Base-by-base conservation (phyloP, 2,113 vertebrate species). In the Bufo bufo region DNA sequence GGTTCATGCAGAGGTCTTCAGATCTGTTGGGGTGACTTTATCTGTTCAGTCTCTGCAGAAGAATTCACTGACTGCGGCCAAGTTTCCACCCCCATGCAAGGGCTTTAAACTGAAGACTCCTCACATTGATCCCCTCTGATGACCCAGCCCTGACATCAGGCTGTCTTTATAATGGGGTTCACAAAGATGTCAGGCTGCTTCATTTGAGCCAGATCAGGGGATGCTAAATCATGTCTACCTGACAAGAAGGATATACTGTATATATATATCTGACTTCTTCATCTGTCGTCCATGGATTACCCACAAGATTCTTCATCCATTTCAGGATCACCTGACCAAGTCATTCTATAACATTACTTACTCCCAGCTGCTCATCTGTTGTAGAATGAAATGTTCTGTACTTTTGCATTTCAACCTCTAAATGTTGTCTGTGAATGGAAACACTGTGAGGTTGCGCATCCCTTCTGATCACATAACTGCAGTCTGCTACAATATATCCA, bases 11-110 rank as follows among this genome's bases (percentile, higher is more conserved):
- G 33, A 80, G 78, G 69, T 82, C 78, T 47, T 16, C 13, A 66
- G 85, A 80, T 81, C 61, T 72, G n/a, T 81, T 54, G 77, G 77
- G 63, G 85, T 81, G 85, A 87, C 10, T 11, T 54, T n/a, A 81
- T 49, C 77, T 43, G 4, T 20, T 49, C 58, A 14, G 63, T 86
- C 77, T 87, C 77, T 80, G 61, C 50, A 20, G 23, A 82, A 74
- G 78, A 87, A 72, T 81, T 87, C 50, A 50, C 61, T 11, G 20
- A 43, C 33, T 71, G 6, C 17, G 61, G 61, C 52, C 77, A 87
- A 87, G 77, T 56, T 69, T 19, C 47, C 20, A 6, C 63, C 66
- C n/a, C 69, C 69, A 45, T 43, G 43, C n/a, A 13, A 71, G 69
- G 33, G 13, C 69, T 72, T 72, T 45, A 45, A 33, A 1, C 14